phyloP scores from a whole-genome alignment of 1,140 invertebrate species.

The Zaprionus capensis region DNA sequence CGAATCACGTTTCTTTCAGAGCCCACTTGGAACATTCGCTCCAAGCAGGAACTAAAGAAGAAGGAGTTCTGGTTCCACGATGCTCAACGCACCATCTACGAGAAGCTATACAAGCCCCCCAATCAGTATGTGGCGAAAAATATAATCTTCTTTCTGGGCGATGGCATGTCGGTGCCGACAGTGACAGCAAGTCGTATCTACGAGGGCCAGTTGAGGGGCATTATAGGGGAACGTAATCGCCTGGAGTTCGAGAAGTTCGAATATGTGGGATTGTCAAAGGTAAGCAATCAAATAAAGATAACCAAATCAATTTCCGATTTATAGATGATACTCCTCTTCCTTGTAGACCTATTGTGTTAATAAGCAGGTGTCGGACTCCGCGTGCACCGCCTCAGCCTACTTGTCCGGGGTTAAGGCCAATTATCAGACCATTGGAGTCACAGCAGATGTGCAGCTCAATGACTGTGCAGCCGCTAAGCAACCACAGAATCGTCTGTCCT shows the following conservation, averaged over 20 bases:
- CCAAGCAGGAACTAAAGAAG: conserved; percentile 47
- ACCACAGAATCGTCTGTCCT: conserved; percentile 86
- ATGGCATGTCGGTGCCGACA: conserved; percentile 91
- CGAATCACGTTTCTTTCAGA: conserved; percentile 34
- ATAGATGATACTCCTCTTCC: neutral
- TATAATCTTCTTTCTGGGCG: conserved; percentile 91
- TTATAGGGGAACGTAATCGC: conserved; percentile 88
- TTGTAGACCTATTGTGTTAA: conserved; percentile 88
- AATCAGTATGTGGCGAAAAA: conserved; percentile 87
- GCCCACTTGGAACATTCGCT: conserved; percentile 50
- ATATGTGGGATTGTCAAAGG: conserved; percentile 89
- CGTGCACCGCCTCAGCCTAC: conserved; percentile 89
- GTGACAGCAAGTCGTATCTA: conserved; percentile 89
- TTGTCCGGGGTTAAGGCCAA: conserved; percentile 90
- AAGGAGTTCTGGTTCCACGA: conserved; percentile 75
- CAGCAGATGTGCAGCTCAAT: conserved; percentile 86
- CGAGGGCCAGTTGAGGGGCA: conserved; percentile 87
- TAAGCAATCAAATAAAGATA: conserved; percentile 69
- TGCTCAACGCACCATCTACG: conserved; percentile 61
- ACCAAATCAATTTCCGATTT: neutral
- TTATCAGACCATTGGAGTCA: conserved; percentile 87
- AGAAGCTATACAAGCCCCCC: conserved; percentile 53
- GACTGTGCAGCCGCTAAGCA: conserved; percentile 88
- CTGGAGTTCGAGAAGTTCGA: conserved; percentile 92
- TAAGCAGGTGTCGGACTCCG: conserved; percentile 92